phyloP scores from a whole-genome alignment of 2,888 invertebrate genomes.

The Cetonia aurata region DNA sequence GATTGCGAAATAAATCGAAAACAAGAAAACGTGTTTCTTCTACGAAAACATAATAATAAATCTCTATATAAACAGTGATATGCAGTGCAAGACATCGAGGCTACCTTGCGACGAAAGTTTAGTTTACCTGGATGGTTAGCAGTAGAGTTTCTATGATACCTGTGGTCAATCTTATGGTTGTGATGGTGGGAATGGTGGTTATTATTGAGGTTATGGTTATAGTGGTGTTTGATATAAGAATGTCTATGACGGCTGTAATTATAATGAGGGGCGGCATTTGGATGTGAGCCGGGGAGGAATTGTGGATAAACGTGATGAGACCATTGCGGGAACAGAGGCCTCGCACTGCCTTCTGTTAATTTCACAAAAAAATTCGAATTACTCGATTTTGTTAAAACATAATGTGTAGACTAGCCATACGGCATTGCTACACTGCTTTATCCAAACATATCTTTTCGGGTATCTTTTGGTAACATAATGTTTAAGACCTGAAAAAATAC shows the following conservation, averaged over 20 bases:
- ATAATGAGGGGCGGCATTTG: slow-evolving; percentile 74
- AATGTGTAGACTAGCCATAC: too few species aligned
- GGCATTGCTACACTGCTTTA: not conserved
- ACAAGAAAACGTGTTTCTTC: slow-evolving; percentile 32
- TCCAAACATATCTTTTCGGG: slow-evolving; percentile 3
- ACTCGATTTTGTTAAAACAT: slow-evolving; percentile 23
- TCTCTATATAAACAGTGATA: slow-evolving; percentile 40
- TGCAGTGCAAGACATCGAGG: slow-evolving; percentile 45
- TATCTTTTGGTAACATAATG: too few species aligned
- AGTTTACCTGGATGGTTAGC: slow-evolving; percentile 72
- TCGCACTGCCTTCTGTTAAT: slow-evolving; percentile 71
- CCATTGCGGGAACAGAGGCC: slow-evolving; percentile 94
- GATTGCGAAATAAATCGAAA: slow-evolving; percentile 18
- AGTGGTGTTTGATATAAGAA: slow-evolving; percentile 70
- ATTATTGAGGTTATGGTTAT: slow-evolving; percentile 73
- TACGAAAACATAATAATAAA: slow-evolving; percentile 27
- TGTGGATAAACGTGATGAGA: slow-evolving; percentile 95
- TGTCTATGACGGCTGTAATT: slow-evolving; percentile 66
- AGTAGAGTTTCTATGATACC: slow-evolving; percentile 73
- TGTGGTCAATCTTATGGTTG: slow-evolving; percentile 71
- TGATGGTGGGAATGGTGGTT: slow-evolving; percentile 72
- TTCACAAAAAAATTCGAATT: slow-evolving; percentile 46
- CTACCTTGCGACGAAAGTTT: slow-evolving; percentile 14
- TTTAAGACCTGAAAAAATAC: not conserved
- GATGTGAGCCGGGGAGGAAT: slow-evolving; percentile 92